phyloP scores from a whole-genome alignment of 1,140 invertebrate species.

The Gonatopus flavifemur region DNA sequence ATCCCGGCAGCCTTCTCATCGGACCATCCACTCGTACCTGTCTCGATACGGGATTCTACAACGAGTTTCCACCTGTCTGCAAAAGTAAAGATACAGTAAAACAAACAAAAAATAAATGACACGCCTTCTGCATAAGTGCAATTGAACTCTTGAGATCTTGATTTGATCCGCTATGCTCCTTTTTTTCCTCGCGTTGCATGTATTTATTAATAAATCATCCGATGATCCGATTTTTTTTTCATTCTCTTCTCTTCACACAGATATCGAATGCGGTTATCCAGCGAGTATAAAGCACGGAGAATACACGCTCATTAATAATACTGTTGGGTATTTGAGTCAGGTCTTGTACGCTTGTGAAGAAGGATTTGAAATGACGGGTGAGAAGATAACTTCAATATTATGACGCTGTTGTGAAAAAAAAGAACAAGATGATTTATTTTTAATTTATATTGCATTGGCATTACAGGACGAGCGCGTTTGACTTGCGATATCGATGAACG shows the following conservation, averaged over 20 bases:
- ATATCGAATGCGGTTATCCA: constrained; percentile 86
- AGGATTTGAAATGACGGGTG: constrained; percentile 80
- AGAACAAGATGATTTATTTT: neutral
- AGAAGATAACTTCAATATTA: constrained; percentile 1
- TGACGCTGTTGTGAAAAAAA: neutral
- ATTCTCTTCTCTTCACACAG: constrained; percentile 56
- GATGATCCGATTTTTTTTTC: neutral
- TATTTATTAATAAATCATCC: neutral
- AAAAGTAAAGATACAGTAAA: constrained; percentile 71
- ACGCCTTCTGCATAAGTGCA: too few species aligned
- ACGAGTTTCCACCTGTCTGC: constrained; percentile 90
- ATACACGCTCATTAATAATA: constrained; percentile 80
- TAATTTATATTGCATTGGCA: constrained; percentile 2
- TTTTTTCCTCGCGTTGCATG: neutral
- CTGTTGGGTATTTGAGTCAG: constrained; percentile 80
- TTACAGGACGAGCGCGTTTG: constrained; percentile 69
- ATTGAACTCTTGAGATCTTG: too few species aligned
- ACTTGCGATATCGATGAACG: constrained; percentile 90
- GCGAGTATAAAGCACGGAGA: constrained; percentile 82
- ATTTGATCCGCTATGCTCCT: too few species aligned
- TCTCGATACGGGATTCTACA: constrained; percentile 89
- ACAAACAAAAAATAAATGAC: neutral
- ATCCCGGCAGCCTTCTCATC: constrained; percentile 82
- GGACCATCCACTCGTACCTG: constrained; percentile 83
- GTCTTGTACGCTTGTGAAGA: constrained; percentile 83